phyloP scores from a whole-genome alignment of 2,797 vertebrate genomes.

The Steatocranus sp. region DNA sequence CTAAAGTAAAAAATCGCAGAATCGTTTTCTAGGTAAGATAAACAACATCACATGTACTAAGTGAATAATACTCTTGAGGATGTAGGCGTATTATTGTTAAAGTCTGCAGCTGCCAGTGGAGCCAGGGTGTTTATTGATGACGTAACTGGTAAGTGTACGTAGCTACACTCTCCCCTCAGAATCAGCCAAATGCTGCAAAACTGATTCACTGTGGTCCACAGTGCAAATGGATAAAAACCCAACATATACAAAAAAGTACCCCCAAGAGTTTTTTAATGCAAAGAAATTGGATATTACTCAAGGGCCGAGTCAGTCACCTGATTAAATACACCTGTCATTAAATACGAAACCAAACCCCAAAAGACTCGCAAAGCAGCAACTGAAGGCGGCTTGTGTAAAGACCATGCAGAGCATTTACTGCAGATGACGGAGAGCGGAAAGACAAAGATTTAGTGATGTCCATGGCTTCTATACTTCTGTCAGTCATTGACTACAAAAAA shows the following conservation, averaged over 20 bases:
- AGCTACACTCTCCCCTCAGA: background rate
- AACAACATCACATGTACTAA: background rate
- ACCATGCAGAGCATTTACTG: background rate
- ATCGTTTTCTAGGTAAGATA: background rate
- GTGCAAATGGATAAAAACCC: background rate
- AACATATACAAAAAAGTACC: background rate
- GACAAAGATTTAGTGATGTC: background rate
- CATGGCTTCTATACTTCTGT: background rate
- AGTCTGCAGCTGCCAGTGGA: background rate
- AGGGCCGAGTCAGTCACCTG: accelerated
- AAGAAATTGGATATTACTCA: background rate
- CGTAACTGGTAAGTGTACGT: background rate
- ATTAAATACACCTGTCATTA: background rate
- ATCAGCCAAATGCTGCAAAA: background rate
- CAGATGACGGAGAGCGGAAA: accelerated
- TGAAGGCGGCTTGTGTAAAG: background rate
- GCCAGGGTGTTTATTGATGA: background rate
- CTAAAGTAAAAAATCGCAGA: background rate
- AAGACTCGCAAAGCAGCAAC: background rate
- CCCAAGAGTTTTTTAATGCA: background rate
- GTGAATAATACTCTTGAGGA: background rate
- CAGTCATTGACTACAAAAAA: background rate
- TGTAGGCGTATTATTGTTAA: background rate
- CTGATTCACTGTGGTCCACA: background rate
- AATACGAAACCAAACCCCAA: background rate